phyloP scores from a whole-genome alignment of 2,888 invertebrate genomes.

The Trimorus sp. region DNA sequence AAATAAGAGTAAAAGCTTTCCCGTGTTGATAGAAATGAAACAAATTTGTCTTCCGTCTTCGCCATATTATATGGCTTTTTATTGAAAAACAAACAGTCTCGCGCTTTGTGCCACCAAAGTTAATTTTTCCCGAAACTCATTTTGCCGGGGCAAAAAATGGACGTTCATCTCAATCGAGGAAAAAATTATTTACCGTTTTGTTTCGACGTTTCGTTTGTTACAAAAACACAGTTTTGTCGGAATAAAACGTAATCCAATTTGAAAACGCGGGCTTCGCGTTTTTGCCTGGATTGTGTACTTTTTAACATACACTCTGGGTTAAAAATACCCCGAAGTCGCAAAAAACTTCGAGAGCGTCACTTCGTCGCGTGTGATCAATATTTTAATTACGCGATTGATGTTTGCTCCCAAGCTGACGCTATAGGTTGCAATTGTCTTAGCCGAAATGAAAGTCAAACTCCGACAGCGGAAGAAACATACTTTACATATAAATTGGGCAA shows the following conservation, averaged over 20 bases:
- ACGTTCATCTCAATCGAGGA: not conserved
- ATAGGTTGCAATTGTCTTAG: slow-evolving; percentile 32
- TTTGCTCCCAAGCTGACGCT: slow-evolving; percentile 9
- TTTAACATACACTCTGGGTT: no score
- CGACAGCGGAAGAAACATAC: slow-evolving; percentile 27
- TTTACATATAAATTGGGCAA: slow-evolving; percentile 40
- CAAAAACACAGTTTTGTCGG: no score
- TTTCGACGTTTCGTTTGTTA: no score
- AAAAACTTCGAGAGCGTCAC: not conserved
- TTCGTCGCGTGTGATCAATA: slow-evolving; percentile 25
- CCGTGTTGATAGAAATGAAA: slow-evolving; percentile 25
- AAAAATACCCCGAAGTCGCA: not conserved
- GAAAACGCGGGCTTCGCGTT: no score
- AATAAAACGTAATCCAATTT: no score
- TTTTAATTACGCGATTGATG: slow-evolving; percentile 28
- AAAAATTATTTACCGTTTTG: not conserved
- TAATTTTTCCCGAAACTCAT: no score
- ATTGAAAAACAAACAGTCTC: no score
- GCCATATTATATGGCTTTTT: no score
- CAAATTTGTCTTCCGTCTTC: not conserved
- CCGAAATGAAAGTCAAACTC: slow-evolving; percentile 47
- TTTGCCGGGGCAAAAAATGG: no score
- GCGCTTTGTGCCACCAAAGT: no score
- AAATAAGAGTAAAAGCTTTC: slow-evolving; percentile 27
- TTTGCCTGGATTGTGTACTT: no score